phyloP scores from a whole-genome alignment of 2,888 invertebrate species.

The Mythimna impura region DNA sequence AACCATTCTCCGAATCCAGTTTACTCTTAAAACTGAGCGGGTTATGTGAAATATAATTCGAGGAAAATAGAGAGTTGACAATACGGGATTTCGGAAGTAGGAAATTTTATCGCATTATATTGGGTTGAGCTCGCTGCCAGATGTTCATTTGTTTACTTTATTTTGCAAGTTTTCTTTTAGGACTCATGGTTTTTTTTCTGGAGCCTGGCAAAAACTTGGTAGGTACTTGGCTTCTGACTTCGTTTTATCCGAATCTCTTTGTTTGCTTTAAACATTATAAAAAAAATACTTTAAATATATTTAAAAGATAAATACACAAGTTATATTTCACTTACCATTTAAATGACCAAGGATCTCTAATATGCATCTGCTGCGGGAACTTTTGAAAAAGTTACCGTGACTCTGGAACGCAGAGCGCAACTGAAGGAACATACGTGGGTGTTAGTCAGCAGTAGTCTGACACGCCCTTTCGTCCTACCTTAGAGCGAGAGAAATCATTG shows the following conservation, averaged over 20 bases:
- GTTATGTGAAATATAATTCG: conserved; percentile 52
- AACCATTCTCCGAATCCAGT: background rate
- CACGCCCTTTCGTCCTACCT: too few relatives aligned
- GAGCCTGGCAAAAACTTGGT: background rate
- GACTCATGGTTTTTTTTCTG: background rate
- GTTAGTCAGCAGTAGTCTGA: too few relatives aligned
- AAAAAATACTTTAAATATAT: background rate
- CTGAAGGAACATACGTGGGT: too few relatives aligned
- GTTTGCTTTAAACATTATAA: background rate
- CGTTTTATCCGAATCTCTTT: background rate
- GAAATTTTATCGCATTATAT: conserved; percentile 51
- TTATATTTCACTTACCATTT: background rate
- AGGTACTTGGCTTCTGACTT: background rate
- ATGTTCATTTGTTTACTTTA: conserved; percentile 64
- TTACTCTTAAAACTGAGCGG: conserved; percentile 19
- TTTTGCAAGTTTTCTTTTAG: conserved; percentile 26
- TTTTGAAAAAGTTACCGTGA: too few relatives aligned
- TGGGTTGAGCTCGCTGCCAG: conserved; percentile 54
- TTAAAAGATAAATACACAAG: background rate
- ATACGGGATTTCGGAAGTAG: conserved; percentile 3
- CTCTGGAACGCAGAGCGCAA: too few relatives aligned
- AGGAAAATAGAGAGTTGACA: conserved; percentile 42
- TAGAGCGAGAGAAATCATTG: too few relatives aligned
- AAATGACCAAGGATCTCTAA: too few relatives aligned
- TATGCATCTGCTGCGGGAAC: too few relatives aligned